Percentiles rank a stretch among this genome's conserved stretches.
phyloP scores from a whole-genome alignment of 2,797 vertebrate genomes.

The Pachyuromys duprasi region DNA sequence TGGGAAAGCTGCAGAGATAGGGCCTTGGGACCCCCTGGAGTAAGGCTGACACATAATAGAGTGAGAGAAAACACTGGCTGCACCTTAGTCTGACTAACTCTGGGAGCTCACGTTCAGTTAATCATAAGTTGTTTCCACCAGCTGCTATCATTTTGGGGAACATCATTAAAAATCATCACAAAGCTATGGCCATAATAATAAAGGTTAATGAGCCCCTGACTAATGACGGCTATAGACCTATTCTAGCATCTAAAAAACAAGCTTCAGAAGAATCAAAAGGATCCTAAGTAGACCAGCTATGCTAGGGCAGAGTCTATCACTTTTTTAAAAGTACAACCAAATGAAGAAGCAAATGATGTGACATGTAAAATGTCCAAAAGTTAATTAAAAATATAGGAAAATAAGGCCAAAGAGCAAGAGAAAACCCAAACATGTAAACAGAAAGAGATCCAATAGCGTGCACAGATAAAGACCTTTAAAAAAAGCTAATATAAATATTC shows the following conservation, averaged over 20 bases:
- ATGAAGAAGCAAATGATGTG: not conserved
- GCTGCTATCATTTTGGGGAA: not conserved
- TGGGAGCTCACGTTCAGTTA: not conserved
- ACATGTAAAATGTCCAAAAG: not conserved
- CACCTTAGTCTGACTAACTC: not conserved
- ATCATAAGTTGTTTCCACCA: not conserved
- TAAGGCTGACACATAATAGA: not conserved
- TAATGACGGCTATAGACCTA: not conserved
- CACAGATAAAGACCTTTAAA: not conserved
- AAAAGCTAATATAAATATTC: not conserved
- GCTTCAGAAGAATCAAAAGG: conserved; percentile 9
- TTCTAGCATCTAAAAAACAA: not conserved
- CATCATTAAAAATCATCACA: not conserved
- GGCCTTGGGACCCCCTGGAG: not conserved
- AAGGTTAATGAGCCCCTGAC: conserved; percentile 11
- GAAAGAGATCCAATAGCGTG: not conserved
- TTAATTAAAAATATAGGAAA: not conserved
- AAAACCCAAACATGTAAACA: conserved; percentile 27
- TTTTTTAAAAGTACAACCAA: not conserved
- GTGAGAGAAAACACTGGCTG: not conserved
- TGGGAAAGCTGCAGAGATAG: not conserved
- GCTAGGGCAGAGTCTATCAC: not conserved
- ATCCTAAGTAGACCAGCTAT: not conserved
- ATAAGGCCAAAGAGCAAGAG: not conserved
- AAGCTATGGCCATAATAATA: not conserved